These are phyloP conservation scores for Ramazzottius varieornatus DNA, from an alignment of 2,888 invertebrate genomes.

Conservation along the genomic window DNA sequence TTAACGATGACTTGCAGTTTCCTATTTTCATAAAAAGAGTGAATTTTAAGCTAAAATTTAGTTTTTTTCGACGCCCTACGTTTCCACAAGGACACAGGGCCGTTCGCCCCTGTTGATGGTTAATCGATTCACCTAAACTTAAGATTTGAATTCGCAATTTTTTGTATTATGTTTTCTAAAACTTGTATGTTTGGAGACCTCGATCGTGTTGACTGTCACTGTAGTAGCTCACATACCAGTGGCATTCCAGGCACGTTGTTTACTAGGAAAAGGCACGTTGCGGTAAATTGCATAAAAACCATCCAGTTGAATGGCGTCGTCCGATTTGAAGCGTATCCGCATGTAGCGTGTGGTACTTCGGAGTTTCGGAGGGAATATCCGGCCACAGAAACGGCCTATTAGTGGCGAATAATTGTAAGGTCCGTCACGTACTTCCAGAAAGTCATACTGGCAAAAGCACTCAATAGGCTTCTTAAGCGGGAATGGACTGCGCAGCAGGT, in stretches of 20 bases:
- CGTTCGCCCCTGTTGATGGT: too few relatives aligned
- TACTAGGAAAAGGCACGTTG: constrained; percentile 7
- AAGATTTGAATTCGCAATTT: too few relatives aligned
- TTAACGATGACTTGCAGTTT: too few relatives aligned
- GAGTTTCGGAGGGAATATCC: constrained; percentile 39
- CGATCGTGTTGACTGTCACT: background rate
- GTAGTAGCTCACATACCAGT: background rate
- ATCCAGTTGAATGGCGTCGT: constrained; percentile 46
- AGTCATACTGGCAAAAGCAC: constrained; percentile 44
- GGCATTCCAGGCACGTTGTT: background rate
- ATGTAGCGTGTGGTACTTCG: constrained; percentile 43
- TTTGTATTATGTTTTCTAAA: too few relatives aligned
- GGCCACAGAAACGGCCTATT: constrained; percentile 41
- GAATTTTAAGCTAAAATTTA: too few relatives aligned
- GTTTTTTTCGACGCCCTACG: too few relatives aligned
- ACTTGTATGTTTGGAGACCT: background rate
- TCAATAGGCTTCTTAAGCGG: background rate
- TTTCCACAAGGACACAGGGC: too few relatives aligned
- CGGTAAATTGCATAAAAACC: constrained; percentile 52
- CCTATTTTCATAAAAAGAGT: too few relatives aligned
- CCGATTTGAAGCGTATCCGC: constrained; percentile 51
- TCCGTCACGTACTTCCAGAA: constrained; percentile 53
- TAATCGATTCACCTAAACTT: too few relatives aligned
- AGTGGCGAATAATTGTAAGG: constrained; percentile 42
- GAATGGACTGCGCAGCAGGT: background rate